Evolutionary conservation across 92 coral and sea anemone genomes (phyloP), one percentile per base, ranked within the genome.

Genomic region (Zoanthus gigantus): DNA sequence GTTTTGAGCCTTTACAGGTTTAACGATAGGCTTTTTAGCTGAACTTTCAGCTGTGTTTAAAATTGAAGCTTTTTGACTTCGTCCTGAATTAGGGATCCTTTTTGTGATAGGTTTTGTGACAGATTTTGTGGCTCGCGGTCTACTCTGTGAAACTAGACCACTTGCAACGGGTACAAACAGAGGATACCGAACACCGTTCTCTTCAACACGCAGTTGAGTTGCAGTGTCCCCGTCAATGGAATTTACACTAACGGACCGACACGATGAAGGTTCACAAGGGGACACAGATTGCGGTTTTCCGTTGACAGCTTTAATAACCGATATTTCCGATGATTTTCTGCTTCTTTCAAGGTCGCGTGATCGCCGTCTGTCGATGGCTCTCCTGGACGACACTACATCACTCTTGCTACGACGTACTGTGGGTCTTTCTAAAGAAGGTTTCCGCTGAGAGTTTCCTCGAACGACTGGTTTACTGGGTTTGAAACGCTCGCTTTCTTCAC

Each of bases 381-480:
- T 83, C 87, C 90, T 91, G 6, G 94, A 82, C 14, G 92, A 57
- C 11, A 88, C 96, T 91, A 92, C 96, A 95, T 95, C 98, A 85
- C 98, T 95, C 75, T 89, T 87, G 85, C 98, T 93, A 46, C 98
- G 90, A 42, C 74, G 86, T 53, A 93, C 87, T 68, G 90, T 94
- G 72, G 74, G 86, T 54, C 94, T 87, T 75, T 92, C 91, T 79
- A 69, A 82, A 9, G 87, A 32, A 0, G 85, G 50, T 31, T 80
- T 90, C 66, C 69, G 90, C 76, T 90, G 87, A 47, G 85, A 81
- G 23, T 81, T 81, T 34, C 85, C 74, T 5, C 85, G 85, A 66
- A 67, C 29, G 4, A 81, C 76, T 72, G 92, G 89, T 7, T 90
- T 91, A 53, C 89, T 89, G 60, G 94, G 92, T 60, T 95, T 89